These are phyloP conservation scores for Neostethus bicornis DNA, from an alignment of 2,797 vertebrate genomes.

Conservation along the genomic window DNA sequence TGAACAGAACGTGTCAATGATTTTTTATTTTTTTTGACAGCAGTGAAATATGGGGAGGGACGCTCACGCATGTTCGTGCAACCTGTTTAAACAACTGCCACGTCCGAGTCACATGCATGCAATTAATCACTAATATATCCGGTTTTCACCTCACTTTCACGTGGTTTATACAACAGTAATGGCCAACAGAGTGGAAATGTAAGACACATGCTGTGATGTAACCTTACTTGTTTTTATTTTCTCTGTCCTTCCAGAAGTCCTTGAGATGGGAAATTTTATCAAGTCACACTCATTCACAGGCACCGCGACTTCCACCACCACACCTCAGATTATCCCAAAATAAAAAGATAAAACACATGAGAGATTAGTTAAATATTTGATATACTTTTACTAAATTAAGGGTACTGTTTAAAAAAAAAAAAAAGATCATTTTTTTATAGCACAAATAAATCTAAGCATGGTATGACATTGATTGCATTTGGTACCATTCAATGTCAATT, in stretches of 20 bases:
- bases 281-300: constrained; percentile 11
- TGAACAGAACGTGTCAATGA: constrained; percentile 73
- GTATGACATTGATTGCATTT: no score
- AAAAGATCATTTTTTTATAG: no score
- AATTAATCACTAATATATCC: constrained; percentile 72
- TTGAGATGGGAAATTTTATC: constrained; percentile 5
- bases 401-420: no score
- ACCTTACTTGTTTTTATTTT: constrained; percentile 38
- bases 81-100: constrained; percentile 54
- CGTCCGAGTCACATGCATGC: constrained; percentile 54
- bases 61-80: constrained; percentile 47
- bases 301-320: neutral
- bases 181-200: constrained; percentile 65
- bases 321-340: neutral
- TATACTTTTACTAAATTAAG: neutral
- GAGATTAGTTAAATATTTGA: neutral
- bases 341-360: constrained; percentile 2
- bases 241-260: constrained; percentile 21
- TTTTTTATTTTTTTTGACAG: constrained; percentile 72
- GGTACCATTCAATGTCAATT: no score
- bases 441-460: no score
- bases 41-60: constrained; percentile 56
- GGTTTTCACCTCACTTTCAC: constrained; percentile 52
- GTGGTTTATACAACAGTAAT: constrained; percentile 63
- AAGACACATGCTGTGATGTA: constrained; percentile 51